phyloP scores from a whole-genome alignment of 2,113 vertebrate species.

The Prietella phreatophila region DNA sequence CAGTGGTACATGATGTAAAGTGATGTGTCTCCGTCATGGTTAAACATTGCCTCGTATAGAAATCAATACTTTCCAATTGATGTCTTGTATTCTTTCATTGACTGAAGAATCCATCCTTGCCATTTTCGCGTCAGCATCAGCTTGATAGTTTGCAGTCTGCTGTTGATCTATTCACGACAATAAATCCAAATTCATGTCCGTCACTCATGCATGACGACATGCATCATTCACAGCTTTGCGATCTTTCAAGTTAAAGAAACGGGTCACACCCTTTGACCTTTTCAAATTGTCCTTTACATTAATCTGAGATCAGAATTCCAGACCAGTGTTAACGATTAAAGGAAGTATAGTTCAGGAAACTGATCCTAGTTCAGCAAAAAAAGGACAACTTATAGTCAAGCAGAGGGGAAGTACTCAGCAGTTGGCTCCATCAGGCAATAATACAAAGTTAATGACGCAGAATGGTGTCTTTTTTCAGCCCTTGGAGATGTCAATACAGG shows the following conservation, averaged over 20 bases:
- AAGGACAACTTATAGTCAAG: constrained; percentile 27
- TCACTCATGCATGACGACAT: constrained; percentile 10
- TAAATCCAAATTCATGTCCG: constrained; percentile 30
- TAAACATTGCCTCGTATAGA: constrained; percentile 1
- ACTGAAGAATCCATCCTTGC: constrained; percentile 10
- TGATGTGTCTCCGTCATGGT: constrained; percentile 43
- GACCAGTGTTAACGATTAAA: neutral
- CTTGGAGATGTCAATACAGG: constrained; percentile 75
- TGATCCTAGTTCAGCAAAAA: constrained; percentile 69
- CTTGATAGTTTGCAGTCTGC: constrained; percentile 7
- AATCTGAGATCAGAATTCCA: neutral
- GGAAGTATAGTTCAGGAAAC: constrained; percentile 36
- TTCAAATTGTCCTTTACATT: neutral
- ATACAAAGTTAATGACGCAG: constrained; percentile 81
- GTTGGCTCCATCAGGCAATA: constrained; percentile 75
- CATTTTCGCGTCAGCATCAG: constrained; percentile 4
- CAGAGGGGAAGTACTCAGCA: constrained; percentile 69
- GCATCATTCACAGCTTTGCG: neutral
- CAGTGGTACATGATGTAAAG: constrained; percentile 30
- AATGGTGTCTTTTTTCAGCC: constrained; percentile 76
- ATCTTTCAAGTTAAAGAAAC: neutral
- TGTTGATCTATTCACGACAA: constrained; percentile 16
- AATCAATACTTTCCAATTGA: constrained; percentile 32
- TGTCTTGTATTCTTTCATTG: constrained; percentile 12
- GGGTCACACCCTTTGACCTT: neutral